Percentiles rank a stretch among this genome's conserved stretches.
Conservation (phyloP, 2,797 vertebrate species). For the Luscinia megarhynchos region DNA sequence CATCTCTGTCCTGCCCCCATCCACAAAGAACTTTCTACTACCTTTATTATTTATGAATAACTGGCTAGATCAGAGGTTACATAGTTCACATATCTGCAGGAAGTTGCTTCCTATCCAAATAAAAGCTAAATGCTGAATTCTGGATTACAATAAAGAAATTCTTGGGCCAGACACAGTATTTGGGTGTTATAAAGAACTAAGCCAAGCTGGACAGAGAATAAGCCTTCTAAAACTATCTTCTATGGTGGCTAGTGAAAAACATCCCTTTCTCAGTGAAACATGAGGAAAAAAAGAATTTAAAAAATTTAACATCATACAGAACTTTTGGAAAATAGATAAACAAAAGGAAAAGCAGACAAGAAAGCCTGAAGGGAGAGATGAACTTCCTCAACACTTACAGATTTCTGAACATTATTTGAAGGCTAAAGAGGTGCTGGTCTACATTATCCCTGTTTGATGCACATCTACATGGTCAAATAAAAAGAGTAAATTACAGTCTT, state of each 20-base stretch:
- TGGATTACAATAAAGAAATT: neutral
- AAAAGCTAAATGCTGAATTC: neutral
- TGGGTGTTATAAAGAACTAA: neutral
- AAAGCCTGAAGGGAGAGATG: neutral
- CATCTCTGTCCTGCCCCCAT: neutral
- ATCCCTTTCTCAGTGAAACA: neutral
- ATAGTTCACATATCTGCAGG: neutral
- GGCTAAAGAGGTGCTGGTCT: neutral
- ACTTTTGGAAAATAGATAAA: neutral
- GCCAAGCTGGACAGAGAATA: neutral
- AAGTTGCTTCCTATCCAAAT: neutral
- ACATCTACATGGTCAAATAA: neutral
- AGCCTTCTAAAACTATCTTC: neutral
- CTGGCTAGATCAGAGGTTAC: neutral
- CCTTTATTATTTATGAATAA: neutral
- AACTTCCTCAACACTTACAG: neutral
- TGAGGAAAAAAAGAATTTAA: fast-evolving
- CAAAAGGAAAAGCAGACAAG: neutral
- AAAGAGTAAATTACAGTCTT: neutral
- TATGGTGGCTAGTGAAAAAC: neutral
- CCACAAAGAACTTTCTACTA: neutral
- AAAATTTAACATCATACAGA: neutral
- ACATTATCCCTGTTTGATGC: too few species aligned
- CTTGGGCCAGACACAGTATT: neutral
- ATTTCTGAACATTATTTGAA: neutral